A percentile compares a stretch with the other conserved stretches of the same genome.
Conservation (phyloP, 2,797 vertebrate genomes). For the Antennarius maculatus region DNA sequence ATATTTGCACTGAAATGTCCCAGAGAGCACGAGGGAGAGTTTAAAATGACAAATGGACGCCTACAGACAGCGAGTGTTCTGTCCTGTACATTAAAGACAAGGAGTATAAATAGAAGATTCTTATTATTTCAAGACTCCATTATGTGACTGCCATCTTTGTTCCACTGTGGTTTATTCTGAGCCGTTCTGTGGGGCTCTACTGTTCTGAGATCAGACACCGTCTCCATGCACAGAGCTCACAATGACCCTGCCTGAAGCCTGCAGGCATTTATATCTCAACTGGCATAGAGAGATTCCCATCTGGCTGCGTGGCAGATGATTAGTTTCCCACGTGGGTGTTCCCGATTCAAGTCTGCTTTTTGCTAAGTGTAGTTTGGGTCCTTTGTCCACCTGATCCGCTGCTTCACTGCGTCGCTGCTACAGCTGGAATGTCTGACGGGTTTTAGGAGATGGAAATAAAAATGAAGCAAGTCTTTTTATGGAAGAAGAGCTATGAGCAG, state of each 20-base stretch:
- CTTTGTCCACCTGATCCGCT: conserved; percentile 21
- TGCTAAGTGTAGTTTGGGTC: conserved; percentile 9
- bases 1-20: conserved; percentile 47
- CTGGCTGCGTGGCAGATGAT: conserved; percentile 37
- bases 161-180: conserved; percentile 14
- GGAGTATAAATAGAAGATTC: conserved; percentile 43
- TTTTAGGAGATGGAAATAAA: conserved; percentile 22
- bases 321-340: conserved; percentile 18
- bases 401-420: conserved; percentile 3
- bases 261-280: conserved; percentile 25
- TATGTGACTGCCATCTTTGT: conserved; percentile 5
- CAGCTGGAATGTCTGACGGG: conserved; percentile 53
- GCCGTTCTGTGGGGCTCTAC: conserved; percentile 25
- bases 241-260: conserved; percentile 27
- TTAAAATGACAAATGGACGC: conserved; percentile 39
- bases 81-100: conserved; percentile 19
- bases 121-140: conserved; percentile 17
- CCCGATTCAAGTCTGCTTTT: conserved; percentile 13
- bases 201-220: conserved; percentile 33
- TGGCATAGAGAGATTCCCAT: conserved; percentile 47
- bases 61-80: neutral
- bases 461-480: conserved; percentile 35
- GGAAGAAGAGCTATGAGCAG: conserved; percentile 36
- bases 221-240: conserved; percentile 5
- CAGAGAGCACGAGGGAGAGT: conserved; percentile 32